Percentiles rank a stretch among this genome's conserved stretches.
Evolutionary conservation across 1,140 invertebrate species (phyloP).

Genomic region (Drosophila biarmipes): DNA sequence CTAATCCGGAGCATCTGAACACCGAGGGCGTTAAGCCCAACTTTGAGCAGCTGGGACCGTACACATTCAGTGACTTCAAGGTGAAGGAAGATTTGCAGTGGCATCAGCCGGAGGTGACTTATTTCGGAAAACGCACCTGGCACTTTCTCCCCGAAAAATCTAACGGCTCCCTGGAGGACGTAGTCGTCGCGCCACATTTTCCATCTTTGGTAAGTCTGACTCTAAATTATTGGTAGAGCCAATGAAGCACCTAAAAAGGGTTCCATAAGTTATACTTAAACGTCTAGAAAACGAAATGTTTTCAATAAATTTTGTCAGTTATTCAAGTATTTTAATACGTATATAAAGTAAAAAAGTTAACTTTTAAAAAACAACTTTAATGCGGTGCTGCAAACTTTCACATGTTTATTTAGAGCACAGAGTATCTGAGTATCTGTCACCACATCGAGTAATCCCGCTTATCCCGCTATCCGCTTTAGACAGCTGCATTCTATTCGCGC

Average conservation of each 20-base stretch:
- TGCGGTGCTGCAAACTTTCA: neutral
- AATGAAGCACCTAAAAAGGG: neutral
- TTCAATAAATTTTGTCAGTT: too few species aligned
- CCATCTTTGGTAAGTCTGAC: slow-evolving; percentile 88
- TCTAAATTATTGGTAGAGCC: neutral
- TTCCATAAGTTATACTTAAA: neutral
- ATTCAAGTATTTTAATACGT: too few species aligned
- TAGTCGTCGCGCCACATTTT: slow-evolving; percentile 92
- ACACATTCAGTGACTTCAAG: slow-evolving; percentile 86
- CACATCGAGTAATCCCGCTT: slow-evolving; percentile 15
- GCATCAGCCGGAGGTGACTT: slow-evolving; percentile 89
- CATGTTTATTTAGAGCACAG: neutral
- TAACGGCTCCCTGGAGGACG: slow-evolving; percentile 89
- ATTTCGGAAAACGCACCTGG: slow-evolving; percentile 90
- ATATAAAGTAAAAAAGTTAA: too few species aligned
- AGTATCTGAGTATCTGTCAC: slow-evolving; percentile 11
- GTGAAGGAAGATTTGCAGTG: slow-evolving; percentile 87
- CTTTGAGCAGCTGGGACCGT: slow-evolving; percentile 88
- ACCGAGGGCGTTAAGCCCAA: slow-evolving; percentile 86
- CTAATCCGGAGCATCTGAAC: slow-evolving; percentile 88
- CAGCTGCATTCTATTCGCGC: slow-evolving; percentile 86
- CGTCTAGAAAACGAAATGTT: too few species aligned
- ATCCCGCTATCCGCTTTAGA: slow-evolving; percentile 85
- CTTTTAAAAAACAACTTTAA: too few species aligned
- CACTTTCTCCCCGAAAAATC: slow-evolving; percentile 89